These are phyloP conservation scores for Netelia inedita DNA, from an alignment of 2,888 invertebrate genomes.

Conservation along the genomic window DNA sequence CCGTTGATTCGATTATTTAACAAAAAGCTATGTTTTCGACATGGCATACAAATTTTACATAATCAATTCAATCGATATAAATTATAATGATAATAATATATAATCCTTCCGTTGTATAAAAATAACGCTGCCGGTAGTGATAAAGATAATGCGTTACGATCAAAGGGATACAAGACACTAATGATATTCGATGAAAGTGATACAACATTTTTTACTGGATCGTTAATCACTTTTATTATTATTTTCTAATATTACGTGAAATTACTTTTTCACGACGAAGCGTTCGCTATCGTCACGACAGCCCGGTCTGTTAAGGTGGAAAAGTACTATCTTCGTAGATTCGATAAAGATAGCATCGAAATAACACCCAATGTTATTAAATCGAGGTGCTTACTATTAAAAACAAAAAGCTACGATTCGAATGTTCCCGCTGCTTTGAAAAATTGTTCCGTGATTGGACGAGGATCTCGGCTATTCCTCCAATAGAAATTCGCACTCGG, in stretches of 20 bases:
- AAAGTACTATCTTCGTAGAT: background rate
- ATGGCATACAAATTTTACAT: background rate
- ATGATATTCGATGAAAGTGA: background rate
- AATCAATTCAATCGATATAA: constrained; percentile 3
- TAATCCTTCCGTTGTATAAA: background rate
- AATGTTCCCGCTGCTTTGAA: too few species aligned
- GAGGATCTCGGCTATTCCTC: background rate
- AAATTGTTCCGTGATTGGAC: background rate
- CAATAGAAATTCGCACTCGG: background rate
- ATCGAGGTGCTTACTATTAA: too few species aligned
- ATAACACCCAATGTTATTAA: too few species aligned
- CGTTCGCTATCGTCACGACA: background rate
- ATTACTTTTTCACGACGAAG: background rate
- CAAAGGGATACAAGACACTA: background rate
- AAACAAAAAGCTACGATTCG: too few species aligned
- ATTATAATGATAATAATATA: background rate
- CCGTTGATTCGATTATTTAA: background rate
- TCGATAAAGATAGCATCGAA: too few species aligned
- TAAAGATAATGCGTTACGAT: background rate
- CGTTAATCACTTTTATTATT: background rate
- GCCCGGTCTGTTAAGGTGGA: too few species aligned
- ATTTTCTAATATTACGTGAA: background rate
- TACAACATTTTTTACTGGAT: background rate
- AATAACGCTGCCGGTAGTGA: background rate
- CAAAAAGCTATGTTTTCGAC: background rate